Base-by-base conservation (phyloP, 2,888 invertebrate genomes). In the Tortrix viridana region DNA sequence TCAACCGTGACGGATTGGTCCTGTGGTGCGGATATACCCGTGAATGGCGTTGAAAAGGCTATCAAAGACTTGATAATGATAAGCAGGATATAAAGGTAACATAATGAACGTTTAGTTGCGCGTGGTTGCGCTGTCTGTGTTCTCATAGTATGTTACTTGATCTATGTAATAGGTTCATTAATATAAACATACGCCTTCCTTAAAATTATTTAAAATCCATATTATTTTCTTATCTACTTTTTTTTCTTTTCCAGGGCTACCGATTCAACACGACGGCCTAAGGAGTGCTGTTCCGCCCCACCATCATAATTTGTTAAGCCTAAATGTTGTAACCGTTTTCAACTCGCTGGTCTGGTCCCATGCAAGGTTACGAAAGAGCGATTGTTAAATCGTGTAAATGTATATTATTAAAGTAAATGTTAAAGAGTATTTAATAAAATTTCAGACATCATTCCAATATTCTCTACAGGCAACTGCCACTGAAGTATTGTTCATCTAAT, bases 171-270 rank as follows among this genome's bases (percentile, higher is more conserved):
- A 26, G 26, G 7, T 26, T 9, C 9, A 9, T 26, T 9, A 26
- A 9, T 26, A 0, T 9, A 26, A n/a, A n/a, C n/a, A n/a, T n/a
- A n/a, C n/a, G n/a, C n/a, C n/a, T n/a, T n/a, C n/a, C n/a, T n/a
- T n/a, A n/a, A n/a, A n/a, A n/a, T n/a, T n/a, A n/a, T n/a, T 26
- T 26, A 7, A 26, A 9, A 26, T 12, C 12, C 12, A 12, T 32
- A 12, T 32, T 12, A 6, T 32, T 32, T 7, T 26, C 12, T 32
- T 32, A 23, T 43, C 5, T 16, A 53, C 9, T 9, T 58, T 67
- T 60, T 69, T 64, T 69, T 73, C 79, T 80, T 68, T 84, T 85
- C 2, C 87, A 88, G 87, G 87, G 87, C 38, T 82, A 87, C 69
- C 73, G 76, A 32, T 70, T 79, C 69, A 75, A 74, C 66, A 69